Evolutionary conservation across 2,113 vertebrate genomes (phyloP).

Genomic region (Perca flavescens): DNA sequence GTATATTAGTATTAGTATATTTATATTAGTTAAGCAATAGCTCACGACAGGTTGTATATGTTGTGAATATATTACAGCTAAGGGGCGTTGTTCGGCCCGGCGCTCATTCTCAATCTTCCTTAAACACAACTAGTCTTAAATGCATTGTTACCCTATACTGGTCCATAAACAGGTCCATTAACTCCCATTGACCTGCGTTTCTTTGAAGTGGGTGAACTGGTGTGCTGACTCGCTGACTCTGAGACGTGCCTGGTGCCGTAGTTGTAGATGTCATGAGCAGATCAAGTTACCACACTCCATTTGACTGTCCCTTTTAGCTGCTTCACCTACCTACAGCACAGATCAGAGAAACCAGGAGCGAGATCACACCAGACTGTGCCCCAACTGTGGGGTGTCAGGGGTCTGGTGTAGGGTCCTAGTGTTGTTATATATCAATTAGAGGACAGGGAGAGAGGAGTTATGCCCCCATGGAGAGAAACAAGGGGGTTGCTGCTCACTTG

Average conservation of each 20-base stretch:
- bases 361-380: slow-evolving; percentile 62
- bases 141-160: slow-evolving; percentile 57
- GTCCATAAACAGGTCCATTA: slow-evolving; percentile 45
- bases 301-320: slow-evolving; percentile 69
- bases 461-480: slow-evolving; percentile 53
- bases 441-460: slow-evolving; percentile 36
- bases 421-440: slow-evolving; percentile 81
- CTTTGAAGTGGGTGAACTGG: slow-evolving; percentile 70
- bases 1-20: no score
- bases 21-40: not conserved
- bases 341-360: slow-evolving; percentile 72
- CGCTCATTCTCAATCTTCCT: not conserved
- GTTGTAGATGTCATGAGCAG: slow-evolving; percentile 57
- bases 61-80: no score
- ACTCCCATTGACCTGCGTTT: slow-evolving; percentile 57
- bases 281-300: slow-evolving; percentile 71
- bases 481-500: slow-evolving; percentile 44
- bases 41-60: no score
- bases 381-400: slow-evolving; percentile 52
- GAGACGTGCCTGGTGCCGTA: slow-evolving; percentile 70
- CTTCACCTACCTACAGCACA: slow-evolving; percentile 76
- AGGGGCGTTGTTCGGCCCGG: no score
- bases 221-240: slow-evolving; percentile 62
- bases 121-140: slow-evolving; percentile 29
- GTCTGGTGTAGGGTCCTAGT: slow-evolving; percentile 55